Conservation (phyloP, 2,113 vertebrate species). For the Eudyptes chrysolophus region DNA sequence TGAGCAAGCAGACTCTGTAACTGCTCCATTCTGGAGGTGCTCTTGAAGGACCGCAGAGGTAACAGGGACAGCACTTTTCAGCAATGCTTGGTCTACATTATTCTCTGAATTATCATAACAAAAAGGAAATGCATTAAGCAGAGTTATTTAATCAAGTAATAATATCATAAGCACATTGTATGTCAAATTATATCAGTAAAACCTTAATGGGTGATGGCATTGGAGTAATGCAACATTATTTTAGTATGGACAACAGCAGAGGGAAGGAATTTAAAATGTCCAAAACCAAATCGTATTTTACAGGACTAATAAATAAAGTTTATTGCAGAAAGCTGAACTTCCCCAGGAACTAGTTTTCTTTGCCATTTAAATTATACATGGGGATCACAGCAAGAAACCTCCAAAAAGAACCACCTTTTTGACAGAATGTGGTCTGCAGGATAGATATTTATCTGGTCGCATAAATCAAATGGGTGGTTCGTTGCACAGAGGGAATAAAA, state of each 20-base stretch:
- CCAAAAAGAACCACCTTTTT: background rate
- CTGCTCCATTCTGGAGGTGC: background rate
- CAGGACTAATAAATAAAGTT: background rate
- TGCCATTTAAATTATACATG: background rate
- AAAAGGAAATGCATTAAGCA: background rate
- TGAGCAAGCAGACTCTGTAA: slow-evolving; percentile 57
- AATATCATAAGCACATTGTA: background rate
- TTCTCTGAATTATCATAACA: background rate
- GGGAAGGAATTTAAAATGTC: background rate
- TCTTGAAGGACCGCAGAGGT: background rate
- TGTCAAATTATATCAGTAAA: background rate
- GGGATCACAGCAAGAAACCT: background rate
- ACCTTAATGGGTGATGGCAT: background rate
- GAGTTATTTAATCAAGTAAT: background rate
- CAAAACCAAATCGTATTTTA: background rate
- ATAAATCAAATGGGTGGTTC: background rate
- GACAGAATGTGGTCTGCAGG: background rate
- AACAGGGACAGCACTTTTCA: slow-evolving; percentile 20
- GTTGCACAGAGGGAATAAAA: background rate
- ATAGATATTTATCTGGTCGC: background rate
- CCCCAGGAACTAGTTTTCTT: background rate
- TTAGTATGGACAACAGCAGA: background rate
- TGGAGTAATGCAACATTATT: background rate
- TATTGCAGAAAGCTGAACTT: background rate
- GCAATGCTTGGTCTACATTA: background rate